phyloP scores from a whole-genome alignment of 2,888 invertebrate genomes.

The Scaeva pyrastri region DNA sequence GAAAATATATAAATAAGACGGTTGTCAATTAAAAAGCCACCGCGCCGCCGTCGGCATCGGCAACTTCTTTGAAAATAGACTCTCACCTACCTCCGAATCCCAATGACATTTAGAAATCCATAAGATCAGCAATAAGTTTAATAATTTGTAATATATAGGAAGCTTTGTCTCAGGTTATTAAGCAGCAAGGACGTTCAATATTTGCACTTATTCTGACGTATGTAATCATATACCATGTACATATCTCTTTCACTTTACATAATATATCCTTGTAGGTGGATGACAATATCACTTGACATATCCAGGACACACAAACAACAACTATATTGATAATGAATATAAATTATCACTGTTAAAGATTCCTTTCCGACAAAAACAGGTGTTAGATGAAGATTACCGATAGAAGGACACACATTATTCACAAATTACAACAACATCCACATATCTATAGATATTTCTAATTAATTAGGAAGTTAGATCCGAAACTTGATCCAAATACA shows the following conservation, averaged over 20 bases:
- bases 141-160: background rate
- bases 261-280: background rate
- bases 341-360: background rate
- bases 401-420: background rate
- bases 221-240: background rate
- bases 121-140: conserved; percentile 13
- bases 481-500: conserved; percentile 11
- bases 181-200: conserved; percentile 18
- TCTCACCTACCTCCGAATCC: conserved; percentile 45
- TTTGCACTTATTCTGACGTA: background rate
- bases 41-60: conserved; percentile 32
- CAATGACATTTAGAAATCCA: conserved; percentile 38
- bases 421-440: background rate
- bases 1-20: no score
- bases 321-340: background rate
- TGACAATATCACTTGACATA: background rate
- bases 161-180: background rate
- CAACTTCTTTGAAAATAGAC: conserved; percentile 1
- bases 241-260: conserved; percentile 1
- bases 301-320: background rate
- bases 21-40: no score
- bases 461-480: conserved; percentile 48
- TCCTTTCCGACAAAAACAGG: background rate
- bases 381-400: background rate
- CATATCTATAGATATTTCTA: background rate